Evolutionary conservation across 2,888 invertebrate species (phyloP).

Genomic region (Hypolimnas misippus): DNA sequence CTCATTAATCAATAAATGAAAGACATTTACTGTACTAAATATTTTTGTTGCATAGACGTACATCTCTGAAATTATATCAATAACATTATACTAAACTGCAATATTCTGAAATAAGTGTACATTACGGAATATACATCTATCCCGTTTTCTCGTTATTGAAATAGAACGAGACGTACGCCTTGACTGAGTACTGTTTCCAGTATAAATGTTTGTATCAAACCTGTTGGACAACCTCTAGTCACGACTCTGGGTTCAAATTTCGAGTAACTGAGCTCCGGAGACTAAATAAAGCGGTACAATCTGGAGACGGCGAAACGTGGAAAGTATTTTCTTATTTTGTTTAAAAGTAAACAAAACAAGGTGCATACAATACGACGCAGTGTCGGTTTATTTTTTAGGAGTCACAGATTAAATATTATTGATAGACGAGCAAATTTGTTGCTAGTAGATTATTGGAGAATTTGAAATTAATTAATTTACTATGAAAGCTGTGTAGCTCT

Average conservation of each 20-base stretch:
- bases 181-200: slow-evolving; percentile 30
- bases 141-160: slow-evolving; percentile 28
- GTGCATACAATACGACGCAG: no score
- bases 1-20: no score
- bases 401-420: no score
- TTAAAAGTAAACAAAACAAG: neutral
- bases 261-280: slow-evolving; percentile 55
- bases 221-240: slow-evolving; percentile 65
- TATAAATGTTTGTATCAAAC: slow-evolving; percentile 53
- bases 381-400: no score
- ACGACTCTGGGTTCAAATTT: slow-evolving; percentile 69
- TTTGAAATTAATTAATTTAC: no score
- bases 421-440: no score
- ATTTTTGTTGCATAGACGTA: neutral
- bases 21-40: no score
- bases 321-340: neutral
- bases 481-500: no score
- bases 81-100: slow-evolving; percentile 23
- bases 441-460: no score
- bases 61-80: slow-evolving; percentile 30
- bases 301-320: slow-evolving; percentile 22
- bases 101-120: slow-evolving; percentile 24
- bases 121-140: slow-evolving; percentile 18
- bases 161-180: slow-evolving; percentile 35
- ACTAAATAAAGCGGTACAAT: slow-evolving; percentile 50